phyloP scores from a whole-genome alignment of 2,113 vertebrate species.

The Centrocercus urophasianus region DNA sequence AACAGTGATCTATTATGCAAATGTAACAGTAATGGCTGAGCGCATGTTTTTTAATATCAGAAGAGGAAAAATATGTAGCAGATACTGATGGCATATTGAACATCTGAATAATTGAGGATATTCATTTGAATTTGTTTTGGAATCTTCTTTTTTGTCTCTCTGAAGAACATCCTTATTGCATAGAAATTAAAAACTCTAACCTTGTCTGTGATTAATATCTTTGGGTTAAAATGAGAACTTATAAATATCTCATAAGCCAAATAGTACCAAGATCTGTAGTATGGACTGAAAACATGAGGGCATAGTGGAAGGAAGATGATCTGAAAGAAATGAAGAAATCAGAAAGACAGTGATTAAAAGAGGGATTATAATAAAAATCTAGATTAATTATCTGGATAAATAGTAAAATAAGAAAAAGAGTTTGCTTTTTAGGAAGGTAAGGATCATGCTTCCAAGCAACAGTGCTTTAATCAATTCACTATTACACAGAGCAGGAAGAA shows the following conservation, averaged over 20 bases:
- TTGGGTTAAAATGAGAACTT: background rate
- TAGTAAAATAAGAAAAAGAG: background rate
- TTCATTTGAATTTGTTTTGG: slow-evolving; percentile 45
- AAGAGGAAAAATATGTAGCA: slow-evolving; percentile 27
- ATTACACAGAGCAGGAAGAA: background rate
- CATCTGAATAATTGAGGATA: slow-evolving; percentile 51
- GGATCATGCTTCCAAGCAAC: background rate
- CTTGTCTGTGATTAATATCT: slow-evolving; percentile 37
- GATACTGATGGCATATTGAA: slow-evolving; percentile 50
- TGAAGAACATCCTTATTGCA: background rate
- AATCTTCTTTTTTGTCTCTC: background rate
- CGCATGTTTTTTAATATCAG: slow-evolving; percentile 66
- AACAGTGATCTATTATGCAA: slow-evolving; percentile 57
- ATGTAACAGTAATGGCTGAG: slow-evolving; percentile 66
- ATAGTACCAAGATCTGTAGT: background rate
- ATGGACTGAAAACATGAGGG: slow-evolving; percentile 4
- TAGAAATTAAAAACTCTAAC: slow-evolving; percentile 12
- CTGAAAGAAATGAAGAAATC: background rate
- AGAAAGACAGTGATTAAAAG: background rate
- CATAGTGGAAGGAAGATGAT: background rate
- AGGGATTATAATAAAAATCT: background rate
- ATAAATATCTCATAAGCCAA: slow-evolving; percentile 27
- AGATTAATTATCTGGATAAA: slow-evolving; percentile 9
- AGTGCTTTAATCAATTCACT: background rate
- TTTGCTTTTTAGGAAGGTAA: background rate